Base-by-base conservation (phyloP, 2,113 vertebrate species). In the Archilochus colubris region DNA sequence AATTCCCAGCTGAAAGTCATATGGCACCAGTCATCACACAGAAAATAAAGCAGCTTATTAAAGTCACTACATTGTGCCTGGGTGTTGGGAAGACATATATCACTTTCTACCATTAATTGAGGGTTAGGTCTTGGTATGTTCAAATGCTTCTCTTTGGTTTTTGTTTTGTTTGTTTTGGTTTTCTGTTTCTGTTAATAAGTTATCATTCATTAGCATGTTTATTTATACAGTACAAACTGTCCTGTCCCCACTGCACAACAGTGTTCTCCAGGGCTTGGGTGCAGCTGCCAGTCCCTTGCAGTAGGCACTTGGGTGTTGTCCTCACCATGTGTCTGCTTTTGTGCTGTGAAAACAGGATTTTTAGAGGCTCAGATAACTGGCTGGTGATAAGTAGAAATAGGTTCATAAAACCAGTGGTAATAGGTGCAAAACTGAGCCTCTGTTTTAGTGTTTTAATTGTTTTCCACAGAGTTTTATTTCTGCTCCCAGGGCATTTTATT, bases 51-150 rank as follows among this genome's bases (percentile, higher is more conserved):
- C 90, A 54, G 63, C 74, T 86, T 66, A 48, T 93, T 85, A 54
- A 89, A 91, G 48, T 20, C 1, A 1, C 15, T 10, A 67, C 57
- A 59, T 66, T 43, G 44, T 87, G 90, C 54, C 87, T 84, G 36
- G 8, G 11, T 46, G 14, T 63, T 90, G 79, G 82, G 91, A 94
- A 62, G 50, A 75, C 69, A 31, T 36, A 72, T 33, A 61, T 14
- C 24, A 19, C n/a, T 92, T 91, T 33, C 20, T 40, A 68, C 82
- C 81, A 38, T 91, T 94, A 95, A 95, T 72, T 69, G 67, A 94
- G 61, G 46, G 74, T 91, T 86, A 77, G 72, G 36, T 24, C 67
- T 61, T 43, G 3, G 46, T 43, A 31, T 79, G 23, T 57, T 87
- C 38, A 55, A 90, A 93, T 74, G 50, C 83, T 70, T 88, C 82